Evolutionary conservation across 2,113 vertebrate species (phyloP).

Genomic region (Bagarius yarrelli): DNA sequence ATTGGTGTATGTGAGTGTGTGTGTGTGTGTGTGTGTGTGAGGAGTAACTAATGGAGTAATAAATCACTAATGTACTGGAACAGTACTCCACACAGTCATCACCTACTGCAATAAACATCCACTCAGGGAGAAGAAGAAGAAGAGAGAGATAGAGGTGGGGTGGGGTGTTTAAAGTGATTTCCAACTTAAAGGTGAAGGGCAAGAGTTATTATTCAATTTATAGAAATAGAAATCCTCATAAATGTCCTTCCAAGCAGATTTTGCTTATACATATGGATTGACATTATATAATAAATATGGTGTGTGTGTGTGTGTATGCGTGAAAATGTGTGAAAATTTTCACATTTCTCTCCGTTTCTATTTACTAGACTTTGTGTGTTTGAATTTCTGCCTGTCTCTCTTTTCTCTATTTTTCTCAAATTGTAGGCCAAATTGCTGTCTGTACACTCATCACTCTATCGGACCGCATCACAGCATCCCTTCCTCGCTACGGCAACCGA

Average conservation of each 20-base stretch:
- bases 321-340: not conserved
- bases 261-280: not conserved
- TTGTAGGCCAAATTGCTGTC: constrained; percentile 21
- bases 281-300: not conserved
- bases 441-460: constrained; percentile 2
- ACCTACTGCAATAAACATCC: constrained; percentile 40
- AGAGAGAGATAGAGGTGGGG: constrained; percentile 10
- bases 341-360: not conserved
- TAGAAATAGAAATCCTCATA: constrained; percentile 16
- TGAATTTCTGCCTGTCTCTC: not conserved
- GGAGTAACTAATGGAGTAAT: constrained; percentile 43
- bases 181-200: constrained; percentile 6
- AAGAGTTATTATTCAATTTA: constrained; percentile 38
- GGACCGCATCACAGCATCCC: constrained; percentile 2
- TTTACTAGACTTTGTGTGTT: not conserved
- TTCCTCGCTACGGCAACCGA: constrained; percentile 8
- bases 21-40: constrained; percentile 19
- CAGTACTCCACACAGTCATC: constrained; percentile 39
- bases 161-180: constrained; percentile 36
- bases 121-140: constrained; percentile 15
- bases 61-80: constrained; percentile 42
- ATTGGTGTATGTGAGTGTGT: constrained; percentile 18
- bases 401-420: not conserved
- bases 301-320: not conserved
- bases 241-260: not conserved